Conservation (phyloP, 2,888 invertebrate species). For the Drosophila formosana region DNA sequence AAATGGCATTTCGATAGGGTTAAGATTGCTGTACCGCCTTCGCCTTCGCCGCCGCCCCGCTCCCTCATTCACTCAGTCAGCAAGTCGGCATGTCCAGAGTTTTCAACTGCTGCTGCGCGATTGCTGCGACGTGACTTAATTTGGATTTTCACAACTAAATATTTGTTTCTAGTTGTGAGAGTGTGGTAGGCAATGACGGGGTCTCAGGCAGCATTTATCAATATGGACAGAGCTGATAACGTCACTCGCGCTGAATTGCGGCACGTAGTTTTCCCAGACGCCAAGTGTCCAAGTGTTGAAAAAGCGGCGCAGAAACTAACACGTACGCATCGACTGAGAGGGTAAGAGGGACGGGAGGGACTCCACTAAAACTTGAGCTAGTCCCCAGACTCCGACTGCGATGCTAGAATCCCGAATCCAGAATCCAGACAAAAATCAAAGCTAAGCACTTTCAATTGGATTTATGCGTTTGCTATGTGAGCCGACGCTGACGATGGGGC, state of each 20-base stretch:
- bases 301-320: slow-evolving; percentile 71
- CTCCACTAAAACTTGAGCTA: slow-evolving; percentile 50
- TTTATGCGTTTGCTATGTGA: slow-evolving; percentile 80
- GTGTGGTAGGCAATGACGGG: neutral
- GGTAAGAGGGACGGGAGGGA: neutral
- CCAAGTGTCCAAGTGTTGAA: slow-evolving; percentile 73
- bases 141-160: slow-evolving; percentile 80
- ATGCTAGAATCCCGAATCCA: neutral
- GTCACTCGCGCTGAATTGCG: slow-evolving; percentile 72
- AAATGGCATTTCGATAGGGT: slow-evolving; percentile 79
- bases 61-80: neutral
- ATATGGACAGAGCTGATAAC: slow-evolving; percentile 71
- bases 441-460: slow-evolving; percentile 82
- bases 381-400: slow-evolving; percentile 5
- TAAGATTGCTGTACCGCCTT: slow-evolving; percentile 56
- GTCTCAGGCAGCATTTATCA: slow-evolving; percentile 69
- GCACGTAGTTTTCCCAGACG: slow-evolving; percentile 68
- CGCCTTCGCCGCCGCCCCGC: neutral
- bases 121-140: slow-evolving; percentile 84
- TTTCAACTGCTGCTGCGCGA: slow-evolving; percentile 77
- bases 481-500: slow-evolving; percentile 36
- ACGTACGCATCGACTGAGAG: slow-evolving; percentile 60
- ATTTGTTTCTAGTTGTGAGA: slow-evolving; percentile 44
- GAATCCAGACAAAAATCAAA: slow-evolving; percentile 71
- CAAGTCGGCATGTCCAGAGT: slow-evolving; percentile 28